These are phyloP conservation scores for Apodemus agrarius DNA, from an alignment of 2,797 vertebrate genomes.

Conservation along the genomic window DNA sequence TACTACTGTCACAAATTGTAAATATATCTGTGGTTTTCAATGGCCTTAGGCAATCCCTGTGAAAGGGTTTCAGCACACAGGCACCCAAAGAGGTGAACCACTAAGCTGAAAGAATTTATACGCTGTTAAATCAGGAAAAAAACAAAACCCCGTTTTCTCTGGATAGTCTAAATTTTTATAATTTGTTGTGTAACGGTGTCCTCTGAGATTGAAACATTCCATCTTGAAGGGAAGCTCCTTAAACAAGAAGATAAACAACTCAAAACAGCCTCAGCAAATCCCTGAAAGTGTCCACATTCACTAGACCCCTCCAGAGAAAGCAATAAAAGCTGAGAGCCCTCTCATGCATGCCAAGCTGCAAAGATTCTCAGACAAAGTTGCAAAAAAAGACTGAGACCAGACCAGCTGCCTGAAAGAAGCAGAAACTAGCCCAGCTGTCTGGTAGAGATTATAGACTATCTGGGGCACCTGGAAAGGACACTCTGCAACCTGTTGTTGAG, in stretches of 20 bases:
- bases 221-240: too few relatives aligned
- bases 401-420: neutral
- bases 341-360: neutral
- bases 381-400: neutral
- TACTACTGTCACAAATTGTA: neutral
- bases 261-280: neutral
- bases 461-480: neutral
- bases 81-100: neutral
- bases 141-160: neutral
- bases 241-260: neutral
- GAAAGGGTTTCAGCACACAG: neutral
- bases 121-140: neutral
- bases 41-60: neutral
- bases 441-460: neutral
- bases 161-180: neutral
- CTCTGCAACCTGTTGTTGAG: neutral
- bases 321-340: too few relatives aligned
- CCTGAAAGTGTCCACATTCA: neutral
- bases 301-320: neutral
- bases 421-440: too few relatives aligned
- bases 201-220: neutral
- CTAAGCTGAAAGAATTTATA: neutral
- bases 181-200: neutral
- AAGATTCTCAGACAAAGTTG: neutral
- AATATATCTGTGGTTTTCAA: neutral